A percentile compares a stretch with the other conserved stretches of the same genome.
phyloP scores from a whole-genome alignment of 2,113 vertebrate genomes.

The Dermatemys mawii region DNA sequence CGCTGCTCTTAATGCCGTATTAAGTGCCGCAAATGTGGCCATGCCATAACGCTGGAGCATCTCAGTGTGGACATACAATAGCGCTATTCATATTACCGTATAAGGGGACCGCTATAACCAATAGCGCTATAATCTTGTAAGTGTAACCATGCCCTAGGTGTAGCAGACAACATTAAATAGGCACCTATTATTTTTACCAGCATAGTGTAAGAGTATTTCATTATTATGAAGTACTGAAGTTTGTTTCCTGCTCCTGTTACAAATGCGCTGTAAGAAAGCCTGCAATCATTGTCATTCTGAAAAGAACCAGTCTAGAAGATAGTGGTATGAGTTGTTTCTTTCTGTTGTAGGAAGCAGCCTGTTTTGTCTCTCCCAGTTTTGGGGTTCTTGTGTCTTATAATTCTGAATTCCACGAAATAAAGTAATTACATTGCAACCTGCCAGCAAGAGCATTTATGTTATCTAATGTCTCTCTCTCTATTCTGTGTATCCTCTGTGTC shows the following conservation, averaged over 20 bases:
- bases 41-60: too few relatives aligned
- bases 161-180: background rate
- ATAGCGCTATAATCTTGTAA: too few relatives aligned
- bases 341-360: background rate
- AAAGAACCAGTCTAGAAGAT: background rate
- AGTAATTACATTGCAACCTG: background rate
- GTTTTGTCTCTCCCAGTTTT: background rate
- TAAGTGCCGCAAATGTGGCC: too few relatives aligned
- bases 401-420: background rate
- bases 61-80: too few relatives aligned
- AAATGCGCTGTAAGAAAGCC: background rate
- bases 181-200: background rate
- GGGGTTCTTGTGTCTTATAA: background rate
- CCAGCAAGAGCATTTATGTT: background rate
- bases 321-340: background rate
- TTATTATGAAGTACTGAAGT: background rate
- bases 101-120: too few relatives aligned
- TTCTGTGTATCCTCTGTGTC: too few relatives aligned
- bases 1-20: too few relatives aligned
- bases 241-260: background rate
- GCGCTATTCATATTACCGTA: too few relatives aligned
- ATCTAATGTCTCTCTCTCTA: background rate
- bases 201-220: background rate
- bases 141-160: too few relatives aligned
- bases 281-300: background rate